phyloP scores from a whole-genome alignment of 2,888 invertebrate genomes.

The Eristalinus sepulchralis region DNA sequence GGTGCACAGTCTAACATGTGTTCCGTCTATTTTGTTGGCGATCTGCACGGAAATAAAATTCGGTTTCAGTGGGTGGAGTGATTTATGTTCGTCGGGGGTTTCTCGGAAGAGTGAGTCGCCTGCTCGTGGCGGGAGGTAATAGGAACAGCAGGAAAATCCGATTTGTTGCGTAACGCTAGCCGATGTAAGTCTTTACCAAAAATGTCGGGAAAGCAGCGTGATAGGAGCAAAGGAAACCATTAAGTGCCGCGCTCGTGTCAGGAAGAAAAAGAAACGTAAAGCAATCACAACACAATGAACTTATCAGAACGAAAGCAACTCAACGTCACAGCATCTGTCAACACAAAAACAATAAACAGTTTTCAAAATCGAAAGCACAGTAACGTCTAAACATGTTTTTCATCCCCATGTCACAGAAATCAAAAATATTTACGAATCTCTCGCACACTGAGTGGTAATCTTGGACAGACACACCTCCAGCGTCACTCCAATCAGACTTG shows the following conservation, averaged over 20 bases:
- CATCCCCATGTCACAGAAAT: background rate
- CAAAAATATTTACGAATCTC: slow-evolving; percentile 3
- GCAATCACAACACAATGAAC: too few species aligned
- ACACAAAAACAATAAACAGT: background rate
- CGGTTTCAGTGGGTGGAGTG: slow-evolving; percentile 26
- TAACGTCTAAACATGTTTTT: background rate
- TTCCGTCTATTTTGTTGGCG: background rate
- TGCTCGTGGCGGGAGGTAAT: background rate
- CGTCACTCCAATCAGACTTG: background rate
- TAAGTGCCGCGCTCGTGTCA: too few species aligned
- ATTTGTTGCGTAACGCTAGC: too few species aligned
- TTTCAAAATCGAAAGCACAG: background rate
- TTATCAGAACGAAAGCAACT: too few species aligned
- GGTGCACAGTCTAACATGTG: background rate
- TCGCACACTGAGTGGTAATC: background rate
- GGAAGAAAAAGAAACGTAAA: background rate
- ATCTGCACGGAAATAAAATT: slow-evolving; percentile 5
- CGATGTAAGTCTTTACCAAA: too few species aligned
- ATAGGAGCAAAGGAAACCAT: background rate
- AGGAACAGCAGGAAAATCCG: background rate
- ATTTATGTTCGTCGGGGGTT: slow-evolving; percentile 21
- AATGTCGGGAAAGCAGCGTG: background rate
- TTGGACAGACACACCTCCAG: slow-evolving; percentile 28
- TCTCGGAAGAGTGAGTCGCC: background rate
- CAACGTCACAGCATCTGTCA: background rate